A percentile compares a stretch with the other conserved stretches of the same genome.
These are phyloP conservation scores for Tetragnatha versicolor DNA, from an alignment of 1,140 invertebrate genomes.

Conservation along the genomic window DNA sequence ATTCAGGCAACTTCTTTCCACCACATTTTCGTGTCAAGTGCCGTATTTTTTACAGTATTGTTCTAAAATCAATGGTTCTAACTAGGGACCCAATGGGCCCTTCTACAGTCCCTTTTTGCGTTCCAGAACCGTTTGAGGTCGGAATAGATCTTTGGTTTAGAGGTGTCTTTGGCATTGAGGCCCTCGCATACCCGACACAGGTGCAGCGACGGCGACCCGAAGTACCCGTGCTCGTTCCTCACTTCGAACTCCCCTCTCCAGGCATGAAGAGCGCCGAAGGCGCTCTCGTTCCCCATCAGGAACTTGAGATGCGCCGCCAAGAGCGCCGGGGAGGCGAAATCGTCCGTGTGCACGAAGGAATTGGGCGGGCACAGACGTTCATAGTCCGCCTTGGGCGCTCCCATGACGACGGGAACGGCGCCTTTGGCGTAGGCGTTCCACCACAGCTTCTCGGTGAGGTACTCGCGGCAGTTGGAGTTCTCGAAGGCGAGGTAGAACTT, in stretches of 20 bases:
- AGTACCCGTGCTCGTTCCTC: slow-evolving; percentile 74
- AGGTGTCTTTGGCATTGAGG: slow-evolving; percentile 61
- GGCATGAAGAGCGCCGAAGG: slow-evolving; percentile 57
- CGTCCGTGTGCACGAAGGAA: slow-evolving; percentile 64
- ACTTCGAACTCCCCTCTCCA: slow-evolving; percentile 58
- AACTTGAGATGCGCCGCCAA: slow-evolving; percentile 61
- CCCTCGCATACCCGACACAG: slow-evolving; percentile 61
- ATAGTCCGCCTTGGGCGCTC: slow-evolving; percentile 64
- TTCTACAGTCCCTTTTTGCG: slow-evolving; percentile 63
- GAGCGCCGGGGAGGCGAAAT: slow-evolving; percentile 61
- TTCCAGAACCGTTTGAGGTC: slow-evolving; percentile 67
- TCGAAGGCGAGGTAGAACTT: slow-evolving; percentile 63
- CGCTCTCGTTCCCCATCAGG: slow-evolving; percentile 55
- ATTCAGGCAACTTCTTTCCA: too few relatives aligned
- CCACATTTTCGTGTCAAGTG: too few relatives aligned
- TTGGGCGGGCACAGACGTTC: slow-evolving; percentile 60
- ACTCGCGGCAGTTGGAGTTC: slow-evolving; percentile 66
- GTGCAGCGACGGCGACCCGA: slow-evolving; percentile 65
- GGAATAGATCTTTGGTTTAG: slow-evolving; percentile 67
- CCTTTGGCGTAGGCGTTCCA: slow-evolving; percentile 63
- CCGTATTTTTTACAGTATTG: too few relatives aligned
- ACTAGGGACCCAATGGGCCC: slow-evolving; percentile 27
- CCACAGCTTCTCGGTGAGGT: slow-evolving; percentile 70
- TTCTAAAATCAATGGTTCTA: too few relatives aligned
- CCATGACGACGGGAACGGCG: slow-evolving; percentile 67